Evolutionary conservation across 2,113 vertebrate genomes (phyloP), one percentile per base, ranked within the genome.

Genomic region (Galemys pyrenaicus): DNA sequence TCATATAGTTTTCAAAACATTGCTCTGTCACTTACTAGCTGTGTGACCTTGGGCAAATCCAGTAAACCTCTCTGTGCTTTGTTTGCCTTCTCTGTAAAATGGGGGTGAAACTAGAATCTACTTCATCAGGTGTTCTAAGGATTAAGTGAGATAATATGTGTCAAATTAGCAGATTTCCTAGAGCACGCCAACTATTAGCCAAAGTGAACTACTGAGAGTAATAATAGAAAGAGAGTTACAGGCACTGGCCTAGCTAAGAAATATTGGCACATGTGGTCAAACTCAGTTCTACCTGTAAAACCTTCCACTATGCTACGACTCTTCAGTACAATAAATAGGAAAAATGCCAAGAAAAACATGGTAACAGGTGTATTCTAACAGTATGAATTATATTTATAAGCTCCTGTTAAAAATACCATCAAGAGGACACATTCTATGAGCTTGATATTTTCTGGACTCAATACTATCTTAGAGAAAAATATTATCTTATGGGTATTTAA

Each of bases 401-500:
- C 12, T 88, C 12, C 28, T 74, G 12, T 28, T 89, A 70, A 92
- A 93, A 80, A 89, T 56, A 73, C 0, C 73, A 30, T 54, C 9
- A 19, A 81, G n/a, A 70, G 54, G 51, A 84, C 49, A 75, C 24
- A 58, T 51, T 68, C 15, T 62, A 15, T 71, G 51, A 94, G 60
- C 44, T 77, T 86, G 56, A 30, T 96, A 37, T 39, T 51, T 89
- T 70, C 65, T 82, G 39, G 41, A 4, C 8, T 77, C 83, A 56
- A 44, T 87, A 41, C 4, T 68, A 49, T 75, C 44, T 65, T 6
- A 74, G 58, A 79, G 62, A 62, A 94, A 70, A 49, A 35, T 35
- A 87, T 70, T 68, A 37, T 58, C 89, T 89, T 68, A 41, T 89
- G 75, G 2, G 9, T 62, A 75, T 83, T 56, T 94, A 83, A 91